Base-by-base conservation (phyloP, 2,113 vertebrate genomes). In the Anser brachyrhynchus region DNA sequence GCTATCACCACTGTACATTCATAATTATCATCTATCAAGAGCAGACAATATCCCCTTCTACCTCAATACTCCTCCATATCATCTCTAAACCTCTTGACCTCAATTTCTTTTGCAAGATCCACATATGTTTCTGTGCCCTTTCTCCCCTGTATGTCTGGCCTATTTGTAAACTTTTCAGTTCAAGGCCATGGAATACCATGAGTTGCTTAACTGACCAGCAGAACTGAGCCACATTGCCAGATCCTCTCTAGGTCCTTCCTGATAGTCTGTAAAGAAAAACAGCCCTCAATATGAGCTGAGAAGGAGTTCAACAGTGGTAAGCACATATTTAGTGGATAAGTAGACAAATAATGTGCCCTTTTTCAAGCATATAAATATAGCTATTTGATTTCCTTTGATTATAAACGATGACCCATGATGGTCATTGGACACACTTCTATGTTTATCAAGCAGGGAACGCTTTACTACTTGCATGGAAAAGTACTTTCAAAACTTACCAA, bases 141-240 rank as follows among this genome's bases (percentile, higher is more conserved):
- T 71, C 12, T 17, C 2, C 25, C 19, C 6, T 43, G 0, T 6
- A 17, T 0, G 0, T 41, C 46, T 13, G 2, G 31, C 25, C 10
- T 51, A 22, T 29, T 84, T 58, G 62, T 25, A 19, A 81, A 25
- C 31, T 71, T 13, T 33, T 74, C 44, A 23, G 25, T 25, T 29
- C 3, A 2, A 19, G 35, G 16, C 9, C 52, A 28, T 1, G 3
- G 17, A 51, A 26, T n/a, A 43, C 17, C 8, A 13, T 3, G 9
- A 87, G 4, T 83, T 77, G 61, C 61, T 35, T 26, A 76, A 88
- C 8, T 0, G 1, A 31, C 1, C 41, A 92, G 54, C 29, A 92
- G 67, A 73, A 76, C n/a, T 2, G 5, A 78, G 43, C 31, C 22
- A 22, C 14, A 18, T 19, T 65, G n/a, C 3, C 14, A 87, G 52